Percentiles rank a stretch among this genome's conserved stretches.
Conservation (phyloP, 1,140 invertebrate species). For the Pygmarrhopalites habei region DNA sequence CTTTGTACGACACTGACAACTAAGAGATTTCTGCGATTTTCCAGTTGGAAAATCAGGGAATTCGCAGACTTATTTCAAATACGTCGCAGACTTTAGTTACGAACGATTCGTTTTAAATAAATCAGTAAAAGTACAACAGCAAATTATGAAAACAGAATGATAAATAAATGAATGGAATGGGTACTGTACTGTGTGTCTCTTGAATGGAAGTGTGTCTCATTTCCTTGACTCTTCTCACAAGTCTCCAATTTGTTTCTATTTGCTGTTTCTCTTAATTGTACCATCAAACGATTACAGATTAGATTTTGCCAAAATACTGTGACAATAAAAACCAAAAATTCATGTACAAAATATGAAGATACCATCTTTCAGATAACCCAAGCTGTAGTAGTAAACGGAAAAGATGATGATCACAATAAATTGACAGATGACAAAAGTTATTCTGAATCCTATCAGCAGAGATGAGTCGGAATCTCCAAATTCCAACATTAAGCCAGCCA, state of each 20-base stretch:
- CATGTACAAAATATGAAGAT: background rate
- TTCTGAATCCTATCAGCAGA: conserved; percentile 15
- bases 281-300: background rate
- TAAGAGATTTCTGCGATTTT: too few relatives aligned
- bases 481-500: conserved; percentile 32
- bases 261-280: background rate
- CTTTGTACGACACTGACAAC: too few relatives aligned
- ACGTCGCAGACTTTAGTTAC: too few relatives aligned
- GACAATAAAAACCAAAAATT: background rate
- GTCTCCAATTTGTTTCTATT: background rate
- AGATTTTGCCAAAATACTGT: background rate
- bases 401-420: conserved; percentile 18
- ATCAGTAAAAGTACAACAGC: too few relatives aligned
- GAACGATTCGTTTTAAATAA: too few relatives aligned
- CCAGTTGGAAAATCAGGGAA: too few relatives aligned
- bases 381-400: conserved; percentile 20
- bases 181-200: too few relatives aligned
- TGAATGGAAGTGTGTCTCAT: conserved; percentile 13
- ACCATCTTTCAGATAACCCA: conserved; percentile 34
- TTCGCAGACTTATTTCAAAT: too few relatives aligned
- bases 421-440: conserved; percentile 20
- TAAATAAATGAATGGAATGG: too few relatives aligned
- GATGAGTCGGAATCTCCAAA: background rate
- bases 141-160: too few relatives aligned
- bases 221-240: background rate